These are phyloP conservation scores for Murina feae DNA, from an alignment of 2,113 vertebrate species.

Conservation along the genomic window DNA sequence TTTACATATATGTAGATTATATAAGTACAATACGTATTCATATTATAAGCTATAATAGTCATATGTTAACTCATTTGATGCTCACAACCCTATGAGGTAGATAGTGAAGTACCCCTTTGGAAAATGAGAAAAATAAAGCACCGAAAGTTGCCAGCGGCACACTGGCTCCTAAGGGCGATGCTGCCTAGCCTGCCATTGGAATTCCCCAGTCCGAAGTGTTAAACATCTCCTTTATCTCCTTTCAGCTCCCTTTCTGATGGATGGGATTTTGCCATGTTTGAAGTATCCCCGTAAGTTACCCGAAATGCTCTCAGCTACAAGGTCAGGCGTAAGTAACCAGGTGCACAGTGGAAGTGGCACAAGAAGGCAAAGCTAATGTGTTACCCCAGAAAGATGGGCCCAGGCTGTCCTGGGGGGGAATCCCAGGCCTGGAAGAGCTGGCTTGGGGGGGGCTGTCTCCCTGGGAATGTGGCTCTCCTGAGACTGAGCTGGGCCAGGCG, in stretches of 20 bases:
- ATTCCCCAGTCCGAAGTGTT: background rate
- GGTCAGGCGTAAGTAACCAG: conserved; percentile 40
- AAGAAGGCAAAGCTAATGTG: background rate
- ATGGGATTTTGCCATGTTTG: conserved; percentile 39
- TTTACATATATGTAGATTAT: background rate
- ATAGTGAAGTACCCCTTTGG: background rate
- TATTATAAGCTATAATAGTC: background rate
- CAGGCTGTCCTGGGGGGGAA: background rate
- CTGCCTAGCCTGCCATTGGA: background rate
- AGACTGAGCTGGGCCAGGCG: background rate
- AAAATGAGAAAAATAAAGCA: background rate
- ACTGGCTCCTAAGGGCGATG: background rate
- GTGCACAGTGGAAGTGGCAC: background rate
- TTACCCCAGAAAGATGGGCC: background rate
- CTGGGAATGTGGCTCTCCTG: background rate
- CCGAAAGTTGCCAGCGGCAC: background rate
- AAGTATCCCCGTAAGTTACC: conserved; percentile 46
- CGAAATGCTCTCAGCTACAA: conserved; percentile 7
- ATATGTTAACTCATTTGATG: background rate
- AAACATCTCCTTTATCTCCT: background rate
- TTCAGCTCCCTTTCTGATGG: conserved; percentile 29
- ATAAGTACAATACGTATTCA: background rate
- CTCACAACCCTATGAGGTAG: background rate
- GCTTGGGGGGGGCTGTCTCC: conserved; percentile 21
- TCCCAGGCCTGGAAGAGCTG: conserved; percentile 22